Base-by-base conservation (phyloP, 2,888 invertebrate species). In the Idaea straminata region DNA sequence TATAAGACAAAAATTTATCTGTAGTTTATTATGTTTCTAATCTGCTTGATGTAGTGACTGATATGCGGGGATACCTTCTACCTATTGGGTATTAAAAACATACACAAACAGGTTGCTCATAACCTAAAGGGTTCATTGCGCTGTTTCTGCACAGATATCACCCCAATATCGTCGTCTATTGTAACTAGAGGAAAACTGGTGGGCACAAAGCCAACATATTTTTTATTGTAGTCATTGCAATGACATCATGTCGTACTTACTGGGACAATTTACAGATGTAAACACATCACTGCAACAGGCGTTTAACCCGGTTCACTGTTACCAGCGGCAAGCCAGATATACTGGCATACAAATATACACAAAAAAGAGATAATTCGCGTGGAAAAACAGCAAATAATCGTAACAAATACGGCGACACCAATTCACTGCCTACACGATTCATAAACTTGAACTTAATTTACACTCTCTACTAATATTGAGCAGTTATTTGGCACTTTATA, bases 141-240 rank as follows among this genome's bases (percentile, higher is more conserved):
- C 83, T 81, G 85, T 83, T 83, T 83, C 82, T 87, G 82, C 88
- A 84, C 89, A 86, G 80, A 82, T 84, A 77, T 85, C 83, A 85
- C 80, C 79, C 76, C 79, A 81, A 86, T 89, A 85, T 82, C 77
- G 74, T 86, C 83, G 87, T 83, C 82, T 62, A 68, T 66, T 69
- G 68, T 84, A 83, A 85, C 83, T 84, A 84, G 81, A 88, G 88
- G 89, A 88, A 91, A 91, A 90, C 81, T 86, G 89, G 86, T 92
- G 92, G 92, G 92, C 92, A 92, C 89, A 88, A 86, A 91, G 92
- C 92, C 92, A 92, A 91, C 84, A 85, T 82, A 84, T 84, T 90
- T 91, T 91, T 89, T 91, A 87, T 85, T 85, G 86, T 83, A 87
- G 84, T 82, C 84, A 79, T 80, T 83, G 84, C 84, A 88, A 91